phyloP scores from a whole-genome alignment of 2,888 invertebrate species.

The Octonoba sinensis region DNA sequence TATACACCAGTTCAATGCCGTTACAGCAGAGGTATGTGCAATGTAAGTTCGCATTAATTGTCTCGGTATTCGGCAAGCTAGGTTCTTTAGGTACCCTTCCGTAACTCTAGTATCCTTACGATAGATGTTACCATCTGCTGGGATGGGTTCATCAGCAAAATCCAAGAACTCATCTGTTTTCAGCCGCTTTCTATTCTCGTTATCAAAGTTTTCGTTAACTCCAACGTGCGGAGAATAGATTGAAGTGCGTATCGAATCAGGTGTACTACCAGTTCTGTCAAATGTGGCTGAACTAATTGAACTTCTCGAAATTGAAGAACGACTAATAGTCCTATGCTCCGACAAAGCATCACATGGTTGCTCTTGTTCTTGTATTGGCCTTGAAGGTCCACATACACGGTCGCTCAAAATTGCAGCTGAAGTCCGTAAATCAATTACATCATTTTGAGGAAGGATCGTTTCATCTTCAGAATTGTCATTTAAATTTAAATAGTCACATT shows the following conservation, averaged over 20 bases:
- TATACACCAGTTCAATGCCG: conserved; percentile 37
- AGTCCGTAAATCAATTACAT: conserved; percentile 16
- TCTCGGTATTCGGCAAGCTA: conserved; percentile 16
- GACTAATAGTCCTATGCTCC: neutral
- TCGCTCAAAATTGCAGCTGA: conserved; percentile 41
- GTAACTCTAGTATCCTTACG: conserved; percentile 22
- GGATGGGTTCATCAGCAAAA: too few relatives aligned
- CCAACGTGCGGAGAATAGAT: neutral
- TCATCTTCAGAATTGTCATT: neutral
- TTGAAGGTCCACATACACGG: conserved; percentile 19
- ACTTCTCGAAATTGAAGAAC: neutral
- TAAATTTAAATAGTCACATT: too few relatives aligned
- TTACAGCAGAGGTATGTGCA: conserved; percentile 24
- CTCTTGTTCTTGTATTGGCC: neutral
- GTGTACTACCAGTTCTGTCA: neutral
- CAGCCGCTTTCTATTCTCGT: neutral
- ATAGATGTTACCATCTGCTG: neutral
- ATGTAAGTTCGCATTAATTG: conserved; percentile 4
- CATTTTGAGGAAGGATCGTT: neutral
- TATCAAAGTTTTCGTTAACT: neutral
- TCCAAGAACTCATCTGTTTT: neutral
- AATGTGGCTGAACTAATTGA: too few relatives aligned
- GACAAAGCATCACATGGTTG: neutral
- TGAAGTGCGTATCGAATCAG: neutral
- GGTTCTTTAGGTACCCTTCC: neutral